These are phyloP conservation scores for Tachuris rubrigastra DNA, from an alignment of 2,113 vertebrate species.

Conservation along the genomic window DNA sequence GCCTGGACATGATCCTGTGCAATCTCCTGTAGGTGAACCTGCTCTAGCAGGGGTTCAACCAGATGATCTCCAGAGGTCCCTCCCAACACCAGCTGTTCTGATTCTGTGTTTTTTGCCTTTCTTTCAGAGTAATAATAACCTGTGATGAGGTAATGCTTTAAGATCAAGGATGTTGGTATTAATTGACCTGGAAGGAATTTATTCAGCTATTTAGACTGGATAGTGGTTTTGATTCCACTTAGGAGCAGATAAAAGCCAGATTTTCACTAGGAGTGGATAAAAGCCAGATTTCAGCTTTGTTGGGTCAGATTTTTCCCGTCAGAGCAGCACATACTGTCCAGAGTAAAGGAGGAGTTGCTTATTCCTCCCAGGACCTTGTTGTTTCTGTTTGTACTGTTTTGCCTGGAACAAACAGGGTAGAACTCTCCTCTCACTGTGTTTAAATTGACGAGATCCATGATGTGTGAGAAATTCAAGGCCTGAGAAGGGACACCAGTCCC, in stretches of 20 bases:
- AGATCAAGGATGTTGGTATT: background rate
- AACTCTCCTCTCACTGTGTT: background rate
- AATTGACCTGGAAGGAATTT: background rate
- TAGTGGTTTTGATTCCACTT: background rate
- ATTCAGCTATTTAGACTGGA: background rate
- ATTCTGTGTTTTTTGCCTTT: background rate
- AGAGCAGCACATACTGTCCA: background rate
- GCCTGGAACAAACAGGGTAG: background rate
- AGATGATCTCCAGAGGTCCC: background rate
- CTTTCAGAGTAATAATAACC: background rate
- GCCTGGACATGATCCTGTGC: background rate
- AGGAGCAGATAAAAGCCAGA: background rate
- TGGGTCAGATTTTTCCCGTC: slow-evolving; percentile 9
- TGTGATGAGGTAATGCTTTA: background rate
- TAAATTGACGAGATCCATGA: background rate
- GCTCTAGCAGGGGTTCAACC: background rate
- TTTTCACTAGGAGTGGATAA: background rate
- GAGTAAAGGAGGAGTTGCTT: background rate
- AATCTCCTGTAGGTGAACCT: background rate
- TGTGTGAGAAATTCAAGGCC: background rate
- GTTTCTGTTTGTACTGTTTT: background rate
- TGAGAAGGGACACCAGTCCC: background rate
- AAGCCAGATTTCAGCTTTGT: slow-evolving; percentile 6
- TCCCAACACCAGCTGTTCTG: background rate
- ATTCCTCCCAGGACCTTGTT: background rate